Base-by-base conservation (phyloP, 2,888 invertebrate species). In the Ametastegia equiseti region DNA sequence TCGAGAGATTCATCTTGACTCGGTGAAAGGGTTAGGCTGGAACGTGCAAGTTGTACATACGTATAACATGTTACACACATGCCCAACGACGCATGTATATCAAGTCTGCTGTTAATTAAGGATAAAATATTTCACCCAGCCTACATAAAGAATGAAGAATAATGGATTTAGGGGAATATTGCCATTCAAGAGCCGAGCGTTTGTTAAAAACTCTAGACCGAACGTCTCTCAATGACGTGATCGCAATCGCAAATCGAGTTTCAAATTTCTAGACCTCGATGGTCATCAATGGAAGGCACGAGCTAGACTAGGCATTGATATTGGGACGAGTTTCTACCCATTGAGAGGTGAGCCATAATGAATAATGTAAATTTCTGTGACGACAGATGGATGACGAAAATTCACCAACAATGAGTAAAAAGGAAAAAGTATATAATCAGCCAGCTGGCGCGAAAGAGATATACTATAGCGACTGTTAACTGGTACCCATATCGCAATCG, bases 281-380 rank as follows among this genome's bases (percentile, higher is more conserved):
- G 15, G 63, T 63, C 9, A 63, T 23, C 30, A 2, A 15, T 63
- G 63, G 6, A 15, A n/a, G n/a, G n/a, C n/a, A n/a, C n/a, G n/a
- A n/a, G n/a, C n/a, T n/a, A 33, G 9, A 33, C 33, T 23, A 15
- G 33, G 30, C 15, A 63, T 63, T 63, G 13, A 63, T 63, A 33
- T 63, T 63, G 63, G 63, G 30, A 33, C 63, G 27, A 33, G 33
- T 11, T 23, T 63, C 15, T 63, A 30, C 63, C 27, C 30, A 30
- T 33, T 33, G 15, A 33, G 30, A 5, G 33, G 15, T 33, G 30
- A 63, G 27, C 23, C 30, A 33, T 3, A 30, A 63, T 63, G 63
- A 63, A 63, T 63, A 63, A 63, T 63, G 63, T 63, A 30, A 33
- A 63, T n/a, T 15, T 0, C 63, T 6, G 63, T 63, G 63, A 23